Conservation (phyloP, 2,888 invertebrate genomes). For the Euspilapteryx auroguttella region DNA sequence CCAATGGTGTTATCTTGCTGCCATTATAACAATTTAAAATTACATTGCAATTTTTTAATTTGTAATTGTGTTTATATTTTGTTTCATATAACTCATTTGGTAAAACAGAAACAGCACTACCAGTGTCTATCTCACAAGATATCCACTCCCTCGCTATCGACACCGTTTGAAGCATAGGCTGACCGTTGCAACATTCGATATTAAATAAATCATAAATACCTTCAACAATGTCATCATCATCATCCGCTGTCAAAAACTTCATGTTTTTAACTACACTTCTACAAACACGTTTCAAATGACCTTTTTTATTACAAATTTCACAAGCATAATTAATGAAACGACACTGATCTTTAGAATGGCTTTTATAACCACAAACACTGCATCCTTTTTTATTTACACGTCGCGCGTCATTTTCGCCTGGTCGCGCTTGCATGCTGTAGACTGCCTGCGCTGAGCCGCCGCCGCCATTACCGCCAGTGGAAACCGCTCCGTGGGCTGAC, state of each 20-base stretch:
- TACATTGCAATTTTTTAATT: not conserved
- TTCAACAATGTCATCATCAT: not conserved
- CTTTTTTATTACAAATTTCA: constrained; percentile 2
- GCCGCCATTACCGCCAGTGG: not conserved
- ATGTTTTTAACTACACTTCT: not conserved
- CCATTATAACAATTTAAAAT: not conserved
- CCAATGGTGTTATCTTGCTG: not conserved
- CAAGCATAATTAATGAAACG: constrained; percentile 5
- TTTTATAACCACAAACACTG: constrained; percentile 5
- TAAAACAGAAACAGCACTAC: constrained; percentile 1
- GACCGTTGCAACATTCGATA: not conserved
- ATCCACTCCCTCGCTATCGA: not conserved
- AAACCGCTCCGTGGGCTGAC: not conserved
- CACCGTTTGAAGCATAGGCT: not conserved
- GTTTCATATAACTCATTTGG: not conserved
- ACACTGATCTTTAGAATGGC: constrained; percentile 4
- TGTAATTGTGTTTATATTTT: not conserved
- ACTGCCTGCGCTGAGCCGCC: not conserved
- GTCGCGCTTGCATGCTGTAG: not conserved
- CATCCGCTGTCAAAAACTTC: not conserved
- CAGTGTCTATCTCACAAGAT: not conserved
- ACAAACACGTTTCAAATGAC: not conserved
- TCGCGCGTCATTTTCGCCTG: too few relatives aligned
- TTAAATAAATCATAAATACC: constrained; percentile 1
- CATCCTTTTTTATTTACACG: too few relatives aligned